phyloP scores from a whole-genome alignment of 2,797 vertebrate species.

The Vultur gryphus region DNA sequence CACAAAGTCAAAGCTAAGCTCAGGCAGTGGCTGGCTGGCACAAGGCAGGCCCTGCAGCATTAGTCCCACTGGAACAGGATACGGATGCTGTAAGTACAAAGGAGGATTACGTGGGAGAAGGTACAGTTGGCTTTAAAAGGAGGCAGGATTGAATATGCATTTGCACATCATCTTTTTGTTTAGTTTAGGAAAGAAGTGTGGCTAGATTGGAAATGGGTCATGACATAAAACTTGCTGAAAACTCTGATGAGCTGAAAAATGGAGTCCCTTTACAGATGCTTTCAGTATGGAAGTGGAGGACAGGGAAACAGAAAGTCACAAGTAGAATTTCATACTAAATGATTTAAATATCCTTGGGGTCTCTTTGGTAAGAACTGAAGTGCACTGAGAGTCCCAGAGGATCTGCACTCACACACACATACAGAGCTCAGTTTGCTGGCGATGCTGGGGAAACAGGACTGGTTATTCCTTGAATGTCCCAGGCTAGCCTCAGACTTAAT shows the following conservation, averaged over 20 bases:
- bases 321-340: neutral
- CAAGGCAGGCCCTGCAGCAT: neutral
- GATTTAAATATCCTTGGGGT: neutral
- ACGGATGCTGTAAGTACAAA: constrained; percentile 13
- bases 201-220: neutral
- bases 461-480: neutral
- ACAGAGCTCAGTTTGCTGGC: neutral
- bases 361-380: neutral
- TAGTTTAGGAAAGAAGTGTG: neutral
- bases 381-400: neutral
- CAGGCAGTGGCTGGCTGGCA: neutral
- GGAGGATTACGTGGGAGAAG: neutral
- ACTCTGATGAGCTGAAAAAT: neutral
- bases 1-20: neutral
- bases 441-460: neutral
- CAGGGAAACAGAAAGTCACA: neutral
- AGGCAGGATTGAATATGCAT: neutral
- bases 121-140: neutral
- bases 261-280: neutral
- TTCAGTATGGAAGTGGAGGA: neutral
- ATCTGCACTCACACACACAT: neutral
- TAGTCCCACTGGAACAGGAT: neutral
- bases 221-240: neutral
- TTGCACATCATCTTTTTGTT: neutral
- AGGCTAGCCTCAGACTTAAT: neutral